Conservation (phyloP, 35 echinoderm and acorn worm species). For the Diadema setosum region DNA sequence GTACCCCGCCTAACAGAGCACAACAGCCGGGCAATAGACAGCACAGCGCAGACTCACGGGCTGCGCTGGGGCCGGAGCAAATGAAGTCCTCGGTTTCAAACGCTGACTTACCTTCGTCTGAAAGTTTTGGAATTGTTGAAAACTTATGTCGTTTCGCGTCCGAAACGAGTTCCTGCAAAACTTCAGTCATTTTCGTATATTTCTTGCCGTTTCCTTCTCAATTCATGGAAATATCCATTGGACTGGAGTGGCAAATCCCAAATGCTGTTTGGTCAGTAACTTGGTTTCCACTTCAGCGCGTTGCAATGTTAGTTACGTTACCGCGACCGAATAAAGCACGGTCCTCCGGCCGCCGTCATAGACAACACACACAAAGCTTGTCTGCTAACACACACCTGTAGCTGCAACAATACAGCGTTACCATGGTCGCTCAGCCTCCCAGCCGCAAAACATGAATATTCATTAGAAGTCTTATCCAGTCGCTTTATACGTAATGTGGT, state of each 20-base stretch:
- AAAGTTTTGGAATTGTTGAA: slow-evolving; percentile 91
- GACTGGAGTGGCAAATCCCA: background rate
- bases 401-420: slow-evolving; percentile 7
- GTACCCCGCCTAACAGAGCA: background rate
- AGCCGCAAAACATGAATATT: background rate
- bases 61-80: background rate
- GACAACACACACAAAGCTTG: background rate
- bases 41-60: background rate
- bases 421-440: background rate
- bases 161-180: slow-evolving; percentile 79
- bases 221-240: background rate
- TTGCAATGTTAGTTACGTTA: background rate
- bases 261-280: background rate
- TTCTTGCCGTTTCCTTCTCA: slow-evolving; percentile 8
- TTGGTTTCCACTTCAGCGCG: background rate
- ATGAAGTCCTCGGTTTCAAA: background rate
- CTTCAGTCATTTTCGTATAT: slow-evolving; percentile 77
- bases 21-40: background rate
- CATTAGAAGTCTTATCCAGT: no score
- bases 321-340: background rate
- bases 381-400: background rate
- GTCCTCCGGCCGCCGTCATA: background rate
- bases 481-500: no score
- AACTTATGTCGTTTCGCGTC: slow-evolving; percentile 90
- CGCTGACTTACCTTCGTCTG: slow-evolving; percentile 81